Conservation (phyloP, 2,113 vertebrate species). For the Coregonus clupeaformis region DNA sequence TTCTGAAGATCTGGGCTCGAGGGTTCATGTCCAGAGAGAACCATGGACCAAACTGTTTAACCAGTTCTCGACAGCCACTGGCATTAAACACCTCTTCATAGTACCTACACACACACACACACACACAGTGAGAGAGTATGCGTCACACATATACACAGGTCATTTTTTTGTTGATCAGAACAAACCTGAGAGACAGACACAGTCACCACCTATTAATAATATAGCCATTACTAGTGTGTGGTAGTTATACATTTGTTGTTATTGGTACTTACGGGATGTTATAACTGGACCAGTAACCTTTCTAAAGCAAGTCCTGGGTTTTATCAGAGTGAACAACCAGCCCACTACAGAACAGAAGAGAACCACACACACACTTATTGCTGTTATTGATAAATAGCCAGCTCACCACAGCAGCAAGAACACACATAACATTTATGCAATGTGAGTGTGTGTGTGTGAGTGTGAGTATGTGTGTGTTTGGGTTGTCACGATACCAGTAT, state of each 20-base stretch:
- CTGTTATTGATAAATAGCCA: neutral
- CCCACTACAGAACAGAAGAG: conserved; percentile 65
- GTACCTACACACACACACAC: conserved; percentile 69
- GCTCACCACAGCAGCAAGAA: no score
- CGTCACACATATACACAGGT: neutral
- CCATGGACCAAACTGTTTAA: conserved; percentile 87
- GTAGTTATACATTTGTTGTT: neutral
- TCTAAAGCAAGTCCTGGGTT: conserved; percentile 80
- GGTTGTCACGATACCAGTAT: no score
- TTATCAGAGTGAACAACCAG: conserved; percentile 75
- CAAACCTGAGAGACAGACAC: neutral
- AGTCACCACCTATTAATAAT: neutral
- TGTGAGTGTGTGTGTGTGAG: no score
- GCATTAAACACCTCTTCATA: conserved; percentile 85
- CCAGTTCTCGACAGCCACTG: conserved; percentile 81
- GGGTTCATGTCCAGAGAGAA: conserved; percentile 86
- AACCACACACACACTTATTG: neutral
- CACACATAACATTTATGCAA: no score
- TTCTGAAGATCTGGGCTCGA: conserved; percentile 87
- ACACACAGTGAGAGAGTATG: neutral
- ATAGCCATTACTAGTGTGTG: neutral
- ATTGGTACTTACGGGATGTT: conserved; percentile 87
- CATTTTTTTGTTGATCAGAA: neutral
- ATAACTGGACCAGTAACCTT: conserved; percentile 95
- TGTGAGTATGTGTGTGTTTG: no score